Base-by-base conservation (phyloP, 2,888 invertebrate genomes). In the Fissipunctia ypsillon region DNA sequence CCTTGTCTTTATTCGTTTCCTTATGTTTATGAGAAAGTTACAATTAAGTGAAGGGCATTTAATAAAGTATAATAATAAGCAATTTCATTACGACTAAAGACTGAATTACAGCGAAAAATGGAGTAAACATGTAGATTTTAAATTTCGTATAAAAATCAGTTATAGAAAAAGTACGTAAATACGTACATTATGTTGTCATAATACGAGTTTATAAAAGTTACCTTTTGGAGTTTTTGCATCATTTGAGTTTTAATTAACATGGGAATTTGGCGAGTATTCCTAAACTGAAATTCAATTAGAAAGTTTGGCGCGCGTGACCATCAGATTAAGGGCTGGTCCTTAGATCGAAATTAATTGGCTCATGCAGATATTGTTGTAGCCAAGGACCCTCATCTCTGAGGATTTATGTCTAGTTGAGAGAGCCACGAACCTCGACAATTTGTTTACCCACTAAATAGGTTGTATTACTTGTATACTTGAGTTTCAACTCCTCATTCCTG, bases 281-380 rank as follows among this genome's bases (percentile, higher is more conserved):
- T 70, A 77, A 84, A 85, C 84, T 72, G 78, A 84, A 87, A 87
- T 87, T 87, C 87, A 87, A 87, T 87, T 87, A 87, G 78, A 85
- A 89, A 90, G 93, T 95, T 94, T 92, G 92, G 93, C 91, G 92
- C 92, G 92, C 94, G 92, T 94, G 94, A 95, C 95, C 95, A 94
- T 94, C 94, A 93, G 94, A 95, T 95, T 95, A 94, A 92, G 92
- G 93, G 90, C 86, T 89, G 90, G 89, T 89, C 91, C 90, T 90
- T 88, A 92, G 93, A 94, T 94, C 91, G 90, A 93, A 94, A 94
- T 95, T 95, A 95, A 95, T 95, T 95, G 94, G 94, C 91, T 94
- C 93, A 93, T 94, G 93, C 93, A 93, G 94, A 94, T 94, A 95
- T 94, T 94, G 93, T 93, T 92, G 91, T 91, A 88, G 87, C 88